Percentiles rank a stretch among this genome's conserved stretches.
phyloP scores from a whole-genome alignment of 2,888 invertebrate species.

The Hyposoter dolosus region DNA sequence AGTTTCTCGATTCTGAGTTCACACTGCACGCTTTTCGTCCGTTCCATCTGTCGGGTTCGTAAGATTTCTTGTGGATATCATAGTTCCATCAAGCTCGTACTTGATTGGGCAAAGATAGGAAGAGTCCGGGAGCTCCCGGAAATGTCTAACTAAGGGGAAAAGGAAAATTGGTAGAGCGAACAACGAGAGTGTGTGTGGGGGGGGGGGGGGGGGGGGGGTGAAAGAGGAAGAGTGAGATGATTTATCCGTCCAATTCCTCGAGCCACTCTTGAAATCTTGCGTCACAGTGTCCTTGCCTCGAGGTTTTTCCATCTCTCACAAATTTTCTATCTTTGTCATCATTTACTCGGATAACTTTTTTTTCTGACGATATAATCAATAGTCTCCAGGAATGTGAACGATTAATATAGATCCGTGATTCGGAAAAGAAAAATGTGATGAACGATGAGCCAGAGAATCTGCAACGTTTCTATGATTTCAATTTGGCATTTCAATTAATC shows the following conservation, averaged over 20 bases:
- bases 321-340: constrained; percentile 11
- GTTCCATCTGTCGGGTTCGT: background rate
- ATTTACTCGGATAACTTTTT: background rate
- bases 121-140: background rate
- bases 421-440: background rate
- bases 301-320: constrained; percentile 3
- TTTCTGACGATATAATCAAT: background rate
- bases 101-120: background rate
- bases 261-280: background rate
- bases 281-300: background rate
- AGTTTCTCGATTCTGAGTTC: constrained; percentile 6
- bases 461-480: background rate
- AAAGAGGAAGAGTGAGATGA: background rate
- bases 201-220: background rate
- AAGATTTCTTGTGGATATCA: constrained; percentile 10
- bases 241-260: constrained; percentile 14
- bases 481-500: background rate
- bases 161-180: background rate
- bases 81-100: background rate
- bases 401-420: background rate
- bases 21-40: constrained; percentile 2
- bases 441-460: background rate
- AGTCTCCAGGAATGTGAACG: background rate
- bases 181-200: background rate
- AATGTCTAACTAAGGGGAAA: background rate